phyloP scores from a whole-genome alignment of 2,797 vertebrate species.

The Diplodus puntazzo region DNA sequence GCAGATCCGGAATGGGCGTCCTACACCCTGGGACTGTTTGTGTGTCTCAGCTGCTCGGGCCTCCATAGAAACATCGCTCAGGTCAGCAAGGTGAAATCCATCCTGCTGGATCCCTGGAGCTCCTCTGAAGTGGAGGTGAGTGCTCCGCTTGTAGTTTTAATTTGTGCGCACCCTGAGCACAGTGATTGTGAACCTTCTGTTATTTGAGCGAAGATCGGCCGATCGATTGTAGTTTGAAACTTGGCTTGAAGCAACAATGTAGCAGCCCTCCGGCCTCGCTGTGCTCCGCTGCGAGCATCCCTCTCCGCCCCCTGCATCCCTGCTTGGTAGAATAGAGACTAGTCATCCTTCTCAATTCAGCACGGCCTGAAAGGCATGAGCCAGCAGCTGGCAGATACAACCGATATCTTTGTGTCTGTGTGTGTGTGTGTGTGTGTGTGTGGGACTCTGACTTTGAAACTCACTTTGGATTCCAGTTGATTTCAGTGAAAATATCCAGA shows the following conservation, averaged over 20 bases:
- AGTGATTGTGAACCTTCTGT: background rate
- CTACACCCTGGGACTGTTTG: conserved; percentile 91
- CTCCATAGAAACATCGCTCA: conserved; percentile 92
- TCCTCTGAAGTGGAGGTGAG: conserved; percentile 90
- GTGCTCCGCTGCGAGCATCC: conserved; percentile 21
- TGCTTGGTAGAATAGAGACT: conserved; percentile 43
- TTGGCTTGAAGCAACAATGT: conserved; percentile 3
- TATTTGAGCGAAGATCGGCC: conserved; percentile 9
- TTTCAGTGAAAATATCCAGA: conserved; percentile 1
- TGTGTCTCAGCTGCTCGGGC: conserved; percentile 92
- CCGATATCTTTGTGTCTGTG: conserved; percentile 42
- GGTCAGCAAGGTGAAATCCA: conserved; percentile 93
- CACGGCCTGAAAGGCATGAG: conserved; percentile 46
- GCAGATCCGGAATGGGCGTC: conserved; percentile 93
- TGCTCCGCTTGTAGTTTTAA: conserved; percentile 1
- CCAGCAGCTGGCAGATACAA: conserved; percentile 63
- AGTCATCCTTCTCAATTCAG: conserved; percentile 55
- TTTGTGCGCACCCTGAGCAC: background rate
- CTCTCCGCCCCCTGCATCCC: conserved; percentile 22
- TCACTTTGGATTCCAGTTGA: background rate
- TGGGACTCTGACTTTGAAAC: conserved; percentile 2
- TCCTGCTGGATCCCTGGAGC: conserved; percentile 92
- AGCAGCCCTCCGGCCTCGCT: conserved; percentile 11
- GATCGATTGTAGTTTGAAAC: conserved; percentile 12
- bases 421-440: background rate